A percentile compares a stretch with the other conserved stretches of the same genome.
These are phyloP conservation scores for Macroglossus sobrinus DNA, from an alignment of 2,113 vertebrate genomes.

Conservation along the genomic window DNA sequence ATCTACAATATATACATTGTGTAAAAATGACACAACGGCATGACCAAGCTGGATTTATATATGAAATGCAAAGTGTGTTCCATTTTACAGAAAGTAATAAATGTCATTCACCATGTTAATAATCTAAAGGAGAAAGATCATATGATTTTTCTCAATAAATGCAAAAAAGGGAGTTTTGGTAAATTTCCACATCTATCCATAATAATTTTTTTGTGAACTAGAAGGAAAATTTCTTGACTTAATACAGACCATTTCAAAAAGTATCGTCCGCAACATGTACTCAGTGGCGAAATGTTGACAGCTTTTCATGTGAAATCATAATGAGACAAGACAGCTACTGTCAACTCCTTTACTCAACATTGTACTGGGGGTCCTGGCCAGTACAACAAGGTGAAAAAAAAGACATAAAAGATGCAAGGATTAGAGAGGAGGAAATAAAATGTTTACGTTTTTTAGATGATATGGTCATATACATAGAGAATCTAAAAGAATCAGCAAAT, in stretches of 20 bases:
- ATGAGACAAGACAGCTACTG: background rate
- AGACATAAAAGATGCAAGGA: background rate
- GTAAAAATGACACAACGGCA: background rate
- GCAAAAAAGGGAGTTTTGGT: background rate
- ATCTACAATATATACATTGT: background rate
- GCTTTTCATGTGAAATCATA: background rate
- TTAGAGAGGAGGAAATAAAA: background rate
- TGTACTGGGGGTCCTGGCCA: background rate
- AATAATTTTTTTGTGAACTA: background rate
- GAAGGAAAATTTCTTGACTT: background rate
- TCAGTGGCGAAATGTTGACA: background rate
- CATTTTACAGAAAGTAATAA: background rate
- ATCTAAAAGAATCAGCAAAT: background rate
- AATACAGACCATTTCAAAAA: background rate
- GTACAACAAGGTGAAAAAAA: background rate
- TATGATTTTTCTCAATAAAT: background rate
- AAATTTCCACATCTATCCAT: background rate
- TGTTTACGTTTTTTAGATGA: background rate
- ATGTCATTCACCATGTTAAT: background rate
- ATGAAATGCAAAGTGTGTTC: background rate
- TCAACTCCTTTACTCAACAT: background rate
- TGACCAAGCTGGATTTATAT: background rate
- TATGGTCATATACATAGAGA: background rate
- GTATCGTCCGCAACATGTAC: background rate
- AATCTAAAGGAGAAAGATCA: background rate